Base-by-base conservation (phyloP, 2,113 vertebrate genomes). In the Sciurus niger region DNA sequence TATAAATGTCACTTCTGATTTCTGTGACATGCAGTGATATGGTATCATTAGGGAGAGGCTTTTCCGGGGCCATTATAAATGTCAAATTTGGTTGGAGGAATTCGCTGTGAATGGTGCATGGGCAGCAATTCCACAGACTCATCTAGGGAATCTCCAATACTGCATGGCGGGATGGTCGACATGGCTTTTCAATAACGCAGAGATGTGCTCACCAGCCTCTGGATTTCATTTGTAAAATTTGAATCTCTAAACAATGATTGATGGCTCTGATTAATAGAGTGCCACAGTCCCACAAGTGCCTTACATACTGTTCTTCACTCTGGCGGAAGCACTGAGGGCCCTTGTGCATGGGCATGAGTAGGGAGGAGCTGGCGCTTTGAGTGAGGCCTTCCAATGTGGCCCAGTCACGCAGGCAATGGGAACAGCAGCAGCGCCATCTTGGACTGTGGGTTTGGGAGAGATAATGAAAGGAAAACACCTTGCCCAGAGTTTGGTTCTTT, bases 71-170 rank as follows among this genome's bases (percentile, higher is more conserved):
- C 60, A 72, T 93, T 76, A 74, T 40, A 37, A 72, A 84, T 2
- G 79, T 93, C 96, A 84, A 60, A 93, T 86, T 84, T 70, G 70
- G 87, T 86, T 32, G 70, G 87, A 65, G 79, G 70, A 46, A 70
- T 51, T 73, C 55, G 37, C 74, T 6, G 73, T 10, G 60, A n/a
- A 7, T 2, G 3, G 18, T 11, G 58, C 58, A 14, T 14, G 65
- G 28, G 0, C 10, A 28, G 65, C 30, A 32, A 24, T 80, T 13
- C 80, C 43, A 34, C 74, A 67, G 0, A n/a, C 82, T 48, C 34
- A 4, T 68, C 30, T 7, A 63, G 93, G 83, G 84, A 28, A 22
- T 32, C 70, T 79, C 68, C 12, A 17, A 0, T 40, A 20, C 24
- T 0, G 18, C 13, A 0, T 3, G 34, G 83, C 2, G 7, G 60